phyloP scores from a whole-genome alignment of 2,113 vertebrate genomes.

The Carassius gibelio region DNA sequence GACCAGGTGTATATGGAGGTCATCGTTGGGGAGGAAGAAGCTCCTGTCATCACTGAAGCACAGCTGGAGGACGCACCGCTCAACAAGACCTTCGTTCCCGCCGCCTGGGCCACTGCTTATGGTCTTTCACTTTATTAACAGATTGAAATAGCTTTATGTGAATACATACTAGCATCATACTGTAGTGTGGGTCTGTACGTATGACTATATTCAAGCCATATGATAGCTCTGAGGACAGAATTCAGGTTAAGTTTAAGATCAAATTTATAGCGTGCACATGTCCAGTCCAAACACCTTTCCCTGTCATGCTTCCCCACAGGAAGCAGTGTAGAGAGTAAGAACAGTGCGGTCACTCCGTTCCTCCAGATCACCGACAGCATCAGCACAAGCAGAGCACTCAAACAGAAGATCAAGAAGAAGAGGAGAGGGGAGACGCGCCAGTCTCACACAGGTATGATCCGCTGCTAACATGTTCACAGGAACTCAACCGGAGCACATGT shows the following conservation, averaged over 20 bases:
- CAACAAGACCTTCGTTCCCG: conserved; percentile 85
- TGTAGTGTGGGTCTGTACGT: not conserved
- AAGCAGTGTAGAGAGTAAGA: conserved; percentile 91
- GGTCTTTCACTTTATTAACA: conserved; percentile 69
- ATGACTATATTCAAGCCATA: not conserved
- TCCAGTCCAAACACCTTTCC: not conserved
- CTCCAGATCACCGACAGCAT: conserved; percentile 93
- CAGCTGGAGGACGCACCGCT: conserved; percentile 79
- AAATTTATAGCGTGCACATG: not conserved
- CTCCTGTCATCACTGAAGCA: conserved; percentile 75
- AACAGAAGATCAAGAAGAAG: conserved; percentile 93
- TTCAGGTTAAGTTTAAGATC: no score
- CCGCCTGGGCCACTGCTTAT: conserved; percentile 86
- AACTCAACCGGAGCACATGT: not conserved
- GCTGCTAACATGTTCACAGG: not conserved
- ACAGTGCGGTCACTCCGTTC: conserved; percentile 85
- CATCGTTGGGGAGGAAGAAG: conserved; percentile 84
- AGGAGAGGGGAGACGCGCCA: conserved; percentile 91
- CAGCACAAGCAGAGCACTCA: conserved; percentile 86
- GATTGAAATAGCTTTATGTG: not conserved
- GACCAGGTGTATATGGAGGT: conserved; percentile 91
- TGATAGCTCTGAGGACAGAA: not conserved
- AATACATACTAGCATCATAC: not conserved
- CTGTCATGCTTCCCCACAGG: conserved; percentile 72
- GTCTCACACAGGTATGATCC: conserved; percentile 90